Evolutionary conservation across 2,888 invertebrate species (phyloP).

Genomic region (Drosophila nr. perissopoda): DNA sequence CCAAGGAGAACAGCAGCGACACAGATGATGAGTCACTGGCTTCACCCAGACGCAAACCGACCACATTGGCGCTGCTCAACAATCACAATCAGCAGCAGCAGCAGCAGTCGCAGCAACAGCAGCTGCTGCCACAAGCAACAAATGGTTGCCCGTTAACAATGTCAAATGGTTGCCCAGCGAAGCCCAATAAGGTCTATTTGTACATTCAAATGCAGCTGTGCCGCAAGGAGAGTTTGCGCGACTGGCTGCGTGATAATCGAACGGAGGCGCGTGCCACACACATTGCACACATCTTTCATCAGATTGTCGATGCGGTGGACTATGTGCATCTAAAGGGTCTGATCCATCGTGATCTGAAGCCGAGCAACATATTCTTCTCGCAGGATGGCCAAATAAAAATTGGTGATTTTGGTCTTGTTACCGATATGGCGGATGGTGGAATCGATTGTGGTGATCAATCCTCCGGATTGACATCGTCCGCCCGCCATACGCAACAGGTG

Average conservation of each 20-base stretch:
- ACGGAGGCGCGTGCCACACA: conserved; percentile 85
- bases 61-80: conserved; percentile 81
- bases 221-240: conserved; percentile 93
- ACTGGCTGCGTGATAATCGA: conserved; percentile 92
- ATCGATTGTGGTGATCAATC: conserved; percentile 77
- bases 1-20: conserved; percentile 60
- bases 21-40: conserved; percentile 45
- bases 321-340: conserved; percentile 97
- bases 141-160: conserved; percentile 33
- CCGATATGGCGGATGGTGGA: conserved; percentile 89
- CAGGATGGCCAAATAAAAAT: conserved; percentile 96
- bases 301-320: conserved; percentile 97
- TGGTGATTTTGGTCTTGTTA: conserved; percentile 99
- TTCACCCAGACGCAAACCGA: conserved; percentile 69
- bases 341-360: conserved; percentile 98
- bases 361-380: conserved; percentile 97
- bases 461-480: conserved; percentile 79
- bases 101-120: conserved; percentile 13
- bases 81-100: conserved; percentile 46
- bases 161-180: conserved; percentile 40
- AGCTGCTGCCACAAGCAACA: conserved; percentile 10
- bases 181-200: conserved; percentile 88
- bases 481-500: conserved; percentile 88
- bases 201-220: conserved; percentile 99
- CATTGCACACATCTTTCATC: conserved; percentile 91